Base-by-base conservation (phyloP, 2,888 invertebrate genomes). In the Phytoseiulus persimilis region DNA sequence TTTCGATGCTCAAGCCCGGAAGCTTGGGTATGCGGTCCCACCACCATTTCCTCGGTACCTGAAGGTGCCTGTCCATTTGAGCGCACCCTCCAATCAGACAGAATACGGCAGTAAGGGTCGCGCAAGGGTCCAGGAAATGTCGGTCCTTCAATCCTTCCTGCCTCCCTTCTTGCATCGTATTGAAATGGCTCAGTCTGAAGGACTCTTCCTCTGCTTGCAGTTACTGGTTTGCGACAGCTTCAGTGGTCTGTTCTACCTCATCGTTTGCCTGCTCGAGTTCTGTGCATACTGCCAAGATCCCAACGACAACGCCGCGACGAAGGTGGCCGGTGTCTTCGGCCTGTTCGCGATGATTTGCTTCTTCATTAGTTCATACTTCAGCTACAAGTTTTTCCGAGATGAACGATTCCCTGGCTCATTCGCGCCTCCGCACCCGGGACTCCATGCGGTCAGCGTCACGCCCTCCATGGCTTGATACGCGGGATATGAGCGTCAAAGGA, bases 181-280 rank as follows among this genome's bases (percentile, higher is more conserved):
- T 83, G n/a, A n/a, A n/a, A n/a, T n/a, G n/a, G n/a, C n/a, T n/a
- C n/a, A n/a, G n/a, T n/a, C n/a, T n/a, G n/a, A n/a, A n/a, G n/a
- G n/a, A n/a, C n/a, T n/a, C n/a, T n/a, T 18, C 83, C 14, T n/a
- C 14, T 32, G 14, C 14, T 87, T 32, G 33, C 87, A 87, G 87
- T 45, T 87, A n/a, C n/a, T 87, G 87, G 87, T 87, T 45, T 87
- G 87, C 45, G 87, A 87, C 45, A 87, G 87, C 45, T 87, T 87
- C 87, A 87, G 39, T 33, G 87, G 87, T 87, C 87, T 87, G 28
- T 87, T 87, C 87, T 87, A 87, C 45, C 87, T 87, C n/a, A 87
- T 87, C 87, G 87, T 87, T 6, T 39, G 87, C 33, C 33, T 87
- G 6, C 87, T 87, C 87, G 87, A 87, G 87, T 87, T 87, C 87